Base-by-base conservation (phyloP, 2,888 invertebrate species). In the Watsonalla cultraria region DNA sequence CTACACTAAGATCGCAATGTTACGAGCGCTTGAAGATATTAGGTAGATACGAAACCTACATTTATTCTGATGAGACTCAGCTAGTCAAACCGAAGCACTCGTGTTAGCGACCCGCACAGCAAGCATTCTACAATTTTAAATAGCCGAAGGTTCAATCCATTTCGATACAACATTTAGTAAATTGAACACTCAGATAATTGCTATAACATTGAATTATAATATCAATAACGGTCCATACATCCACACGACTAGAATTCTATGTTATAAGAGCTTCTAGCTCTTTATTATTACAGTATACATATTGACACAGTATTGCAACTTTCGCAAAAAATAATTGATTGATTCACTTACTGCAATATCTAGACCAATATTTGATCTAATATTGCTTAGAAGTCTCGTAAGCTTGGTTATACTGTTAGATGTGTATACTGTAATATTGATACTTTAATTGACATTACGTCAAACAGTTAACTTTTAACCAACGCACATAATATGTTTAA, bases 371-470 rank as follows among this genome's bases (percentile, higher is more conserved):
- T n/a, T 47, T n/a, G n/a, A n/a, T 7, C 6, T 34, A 33, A 9
- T 5, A 6, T 11, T 33, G 34, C 47, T 34, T n/a, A 34, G n/a
- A 34, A 34, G 33, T 47, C 33, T 33, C 34, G 24, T 6, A 46
- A 33, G 9, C 9, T 34, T 34, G 7, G 47, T n/a, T 13, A 37
- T 37, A 37, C 37, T 8, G 7, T 37, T 37, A 7, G 5, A 9
- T 37, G 37, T 9, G 9, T 7, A 9, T 9, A 11, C 8, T 11
- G 8, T 8, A 11, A 42, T 11, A 5, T 11, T 11, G 42, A 14
- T 14, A 39, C 14, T 54, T 51, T 63, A 65, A 69, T 69, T 69
- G 69, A 69, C 69, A 60, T 56, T 59, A 62, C 59, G 57, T 55
- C 37, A 37, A 39, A 52, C 49, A 45, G 46, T 39, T 47, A 42